These are phyloP conservation scores for Cybosia mesomella DNA, from an alignment of 2,888 invertebrate species.

Conservation along the genomic window DNA sequence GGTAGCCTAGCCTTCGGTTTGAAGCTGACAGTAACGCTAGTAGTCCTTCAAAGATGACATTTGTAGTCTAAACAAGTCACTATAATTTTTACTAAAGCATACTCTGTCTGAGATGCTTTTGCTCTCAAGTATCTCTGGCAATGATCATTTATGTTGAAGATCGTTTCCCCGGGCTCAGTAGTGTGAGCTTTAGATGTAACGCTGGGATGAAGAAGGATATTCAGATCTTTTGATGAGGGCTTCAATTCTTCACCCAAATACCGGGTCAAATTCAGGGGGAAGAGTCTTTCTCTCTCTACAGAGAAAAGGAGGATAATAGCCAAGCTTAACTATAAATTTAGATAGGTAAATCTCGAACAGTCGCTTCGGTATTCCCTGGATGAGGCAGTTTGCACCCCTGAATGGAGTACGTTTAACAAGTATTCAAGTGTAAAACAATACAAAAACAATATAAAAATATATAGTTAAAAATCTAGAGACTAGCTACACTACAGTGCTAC, in stretches of 20 bases:
- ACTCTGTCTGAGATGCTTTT: not conserved
- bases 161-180: no score
- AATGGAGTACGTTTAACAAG: not conserved
- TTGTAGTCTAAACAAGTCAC: not conserved
- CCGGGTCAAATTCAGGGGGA: not conserved
- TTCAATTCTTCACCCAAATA: not conserved
- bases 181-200: not conserved
- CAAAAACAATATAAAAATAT: not conserved
- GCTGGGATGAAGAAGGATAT: no score
- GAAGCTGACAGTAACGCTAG: not conserved
- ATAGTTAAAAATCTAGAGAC: conserved; percentile 33
- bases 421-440: not conserved
- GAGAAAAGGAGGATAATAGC: not conserved
- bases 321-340: not conserved
- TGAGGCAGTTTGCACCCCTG: not conserved
- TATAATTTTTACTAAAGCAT: not conserved
- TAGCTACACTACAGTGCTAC: conserved; percentile 36
- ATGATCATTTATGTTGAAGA: no score
- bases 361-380: not conserved
- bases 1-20: not conserved
- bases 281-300: not conserved
- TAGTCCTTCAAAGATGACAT: no score
- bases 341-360: not conserved
- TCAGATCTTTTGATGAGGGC: not conserved
- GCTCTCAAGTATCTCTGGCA: no score